Conservation (phyloP, 2,113 vertebrate genomes). For the Rhynchomys soricoides region DNA sequence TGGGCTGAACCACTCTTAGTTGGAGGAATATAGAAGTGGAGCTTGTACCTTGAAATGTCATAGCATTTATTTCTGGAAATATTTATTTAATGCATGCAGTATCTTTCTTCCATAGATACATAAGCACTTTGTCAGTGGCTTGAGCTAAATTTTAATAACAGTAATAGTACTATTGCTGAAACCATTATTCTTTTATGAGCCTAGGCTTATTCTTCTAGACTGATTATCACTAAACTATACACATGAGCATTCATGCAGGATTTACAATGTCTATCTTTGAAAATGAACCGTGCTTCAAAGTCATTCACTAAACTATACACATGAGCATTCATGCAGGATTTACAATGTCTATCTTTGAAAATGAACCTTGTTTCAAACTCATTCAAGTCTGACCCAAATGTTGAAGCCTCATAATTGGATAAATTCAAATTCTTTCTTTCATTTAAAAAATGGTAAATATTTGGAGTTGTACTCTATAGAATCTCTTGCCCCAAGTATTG, state of each 20-base stretch:
- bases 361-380: background rate
- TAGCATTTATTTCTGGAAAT: background rate
- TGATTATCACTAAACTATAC: too few relatives aligned
- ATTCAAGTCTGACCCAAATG: background rate
- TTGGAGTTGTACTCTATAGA: background rate
- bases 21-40: background rate
- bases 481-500: background rate
- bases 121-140: background rate
- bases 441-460: background rate
- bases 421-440: background rate
- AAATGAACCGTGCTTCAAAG: background rate
- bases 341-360: background rate
- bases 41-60: background rate
- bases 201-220: background rate
- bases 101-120: background rate
- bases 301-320: too few relatives aligned
- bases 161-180: background rate
- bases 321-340: background rate
- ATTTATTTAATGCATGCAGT: background rate
- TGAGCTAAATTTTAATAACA: background rate
- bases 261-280: background rate
- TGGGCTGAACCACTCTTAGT: background rate
- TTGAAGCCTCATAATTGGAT: background rate
- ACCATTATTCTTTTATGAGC: background rate
- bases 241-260: background rate